phyloP scores from a whole-genome alignment of 2,797 vertebrate species.

The Arnoldichthys spilopterus region DNA sequence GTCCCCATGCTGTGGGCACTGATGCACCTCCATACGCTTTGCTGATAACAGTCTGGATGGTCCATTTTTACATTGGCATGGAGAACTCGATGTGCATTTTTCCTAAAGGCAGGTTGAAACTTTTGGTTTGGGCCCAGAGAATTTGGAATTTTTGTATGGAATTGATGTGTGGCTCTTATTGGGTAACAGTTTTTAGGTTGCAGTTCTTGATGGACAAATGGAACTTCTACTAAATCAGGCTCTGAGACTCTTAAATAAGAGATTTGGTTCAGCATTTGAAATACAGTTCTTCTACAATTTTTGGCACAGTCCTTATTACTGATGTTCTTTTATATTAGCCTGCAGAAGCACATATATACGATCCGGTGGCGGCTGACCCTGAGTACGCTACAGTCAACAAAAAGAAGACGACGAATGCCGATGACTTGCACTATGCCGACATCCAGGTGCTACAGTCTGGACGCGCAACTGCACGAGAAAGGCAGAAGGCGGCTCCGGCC shows the following conservation, averaged over 20 bases:
- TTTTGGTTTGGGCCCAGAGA: too few relatives aligned
- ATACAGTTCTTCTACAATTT: background rate
- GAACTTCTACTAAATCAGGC: constrained; percentile 4
- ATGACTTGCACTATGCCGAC: constrained; percentile 60
- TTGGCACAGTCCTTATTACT: background rate
- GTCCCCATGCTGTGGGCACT: too few relatives aligned
- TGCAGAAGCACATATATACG: constrained; percentile 43
- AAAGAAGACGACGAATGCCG: constrained; percentile 35
- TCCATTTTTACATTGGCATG: too few relatives aligned
- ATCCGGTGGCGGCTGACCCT: constrained; percentile 44
- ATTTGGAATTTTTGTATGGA: too few relatives aligned
- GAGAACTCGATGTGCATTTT: too few relatives aligned
- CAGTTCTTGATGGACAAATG: too few relatives aligned
- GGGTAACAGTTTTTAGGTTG: too few relatives aligned
- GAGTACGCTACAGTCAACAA: constrained; percentile 58
- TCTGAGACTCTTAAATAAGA: background rate
- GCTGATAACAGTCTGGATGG: too few relatives aligned
- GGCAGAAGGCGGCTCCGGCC: constrained; percentile 8
- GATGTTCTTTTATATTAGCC: constrained; percentile 21
- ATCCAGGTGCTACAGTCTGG: constrained; percentile 58
- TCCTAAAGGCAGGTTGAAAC: too few relatives aligned
- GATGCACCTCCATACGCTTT: too few relatives aligned
- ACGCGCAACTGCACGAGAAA: constrained; percentile 6
- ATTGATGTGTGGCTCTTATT: too few relatives aligned
- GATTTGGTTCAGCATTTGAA: background rate